phyloP scores from a whole-genome alignment of 2,113 vertebrate species.

The Poeciliopsis prolifica region DNA sequence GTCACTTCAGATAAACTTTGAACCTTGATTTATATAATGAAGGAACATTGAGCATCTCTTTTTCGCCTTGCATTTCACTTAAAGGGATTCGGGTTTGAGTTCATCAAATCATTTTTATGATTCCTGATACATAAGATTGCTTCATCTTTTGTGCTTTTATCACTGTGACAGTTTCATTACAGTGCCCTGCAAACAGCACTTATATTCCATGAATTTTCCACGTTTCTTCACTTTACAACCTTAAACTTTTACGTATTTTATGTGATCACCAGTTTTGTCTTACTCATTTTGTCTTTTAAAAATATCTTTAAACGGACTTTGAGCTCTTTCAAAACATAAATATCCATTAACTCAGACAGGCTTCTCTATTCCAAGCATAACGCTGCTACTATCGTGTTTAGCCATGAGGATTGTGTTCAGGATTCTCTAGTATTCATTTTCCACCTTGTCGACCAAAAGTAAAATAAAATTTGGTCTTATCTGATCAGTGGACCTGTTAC shows the following conservation, averaged over 20 bases:
- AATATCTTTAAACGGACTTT: not conserved
- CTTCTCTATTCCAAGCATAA: not conserved
- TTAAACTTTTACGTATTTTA: not conserved
- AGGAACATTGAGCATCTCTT: not conserved
- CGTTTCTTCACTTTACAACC: not conserved
- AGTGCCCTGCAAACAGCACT: not conserved
- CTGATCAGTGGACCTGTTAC: too few species aligned
- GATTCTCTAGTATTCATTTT: not conserved
- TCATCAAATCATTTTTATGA: not conserved
- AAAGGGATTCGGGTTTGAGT: not conserved
- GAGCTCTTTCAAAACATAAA: not conserved
- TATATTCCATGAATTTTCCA: not conserved
- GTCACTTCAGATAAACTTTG: conserved; percentile 32
- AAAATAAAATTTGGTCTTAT: not conserved
- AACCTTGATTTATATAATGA: conserved; percentile 1
- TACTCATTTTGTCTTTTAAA: too few species aligned
- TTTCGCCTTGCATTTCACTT: not conserved
- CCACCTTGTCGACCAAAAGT: not conserved
- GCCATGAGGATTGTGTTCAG: not conserved
- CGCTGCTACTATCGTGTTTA: not conserved
- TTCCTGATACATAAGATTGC: conserved; percentile 15
- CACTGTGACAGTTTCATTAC: not conserved
- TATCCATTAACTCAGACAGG: not conserved
- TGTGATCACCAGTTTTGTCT: not conserved
- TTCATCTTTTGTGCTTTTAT: conserved; percentile 11